Conservation (phyloP, 2,113 vertebrate species). For the Hippocampus guttulatus region DNA sequence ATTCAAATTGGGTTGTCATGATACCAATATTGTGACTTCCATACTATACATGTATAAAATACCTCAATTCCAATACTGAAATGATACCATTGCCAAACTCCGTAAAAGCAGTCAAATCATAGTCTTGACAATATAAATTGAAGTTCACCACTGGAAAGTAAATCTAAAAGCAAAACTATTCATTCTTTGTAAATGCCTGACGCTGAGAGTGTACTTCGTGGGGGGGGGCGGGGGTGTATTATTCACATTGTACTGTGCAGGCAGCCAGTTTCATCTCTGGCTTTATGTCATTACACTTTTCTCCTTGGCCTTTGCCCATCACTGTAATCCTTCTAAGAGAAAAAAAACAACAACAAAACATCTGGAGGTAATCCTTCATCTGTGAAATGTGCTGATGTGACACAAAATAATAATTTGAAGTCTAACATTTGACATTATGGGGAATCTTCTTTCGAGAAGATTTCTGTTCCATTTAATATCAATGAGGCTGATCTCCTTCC, state of each 20-base stretch:
- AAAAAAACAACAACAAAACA: neutral
- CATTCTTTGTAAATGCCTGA: no score
- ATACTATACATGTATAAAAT: neutral
- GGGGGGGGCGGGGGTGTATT: neutral
- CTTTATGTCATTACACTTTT: neutral
- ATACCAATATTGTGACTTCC: neutral
- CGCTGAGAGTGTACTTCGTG: no score
- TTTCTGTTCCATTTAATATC: neutral
- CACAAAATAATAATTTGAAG: neutral
- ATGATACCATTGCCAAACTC: neutral
- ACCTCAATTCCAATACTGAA: neutral
- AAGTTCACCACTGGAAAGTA: no score
- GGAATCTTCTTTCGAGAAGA: neutral
- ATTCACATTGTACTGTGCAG: neutral
- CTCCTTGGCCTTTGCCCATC: neutral
- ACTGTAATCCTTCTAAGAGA: neutral
- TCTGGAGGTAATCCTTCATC: neutral
- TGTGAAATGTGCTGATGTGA: neutral
- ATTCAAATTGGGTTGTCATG: neutral
- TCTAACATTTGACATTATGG: neutral
- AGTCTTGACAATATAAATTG: no score
- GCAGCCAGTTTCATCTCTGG: neutral
- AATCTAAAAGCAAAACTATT: no score
- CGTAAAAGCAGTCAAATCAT: neutral
- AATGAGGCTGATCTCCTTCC: neutral